Evolutionary conservation across 2,888 invertebrate genomes (phyloP).

Genomic region (Abrostola triplasia): DNA sequence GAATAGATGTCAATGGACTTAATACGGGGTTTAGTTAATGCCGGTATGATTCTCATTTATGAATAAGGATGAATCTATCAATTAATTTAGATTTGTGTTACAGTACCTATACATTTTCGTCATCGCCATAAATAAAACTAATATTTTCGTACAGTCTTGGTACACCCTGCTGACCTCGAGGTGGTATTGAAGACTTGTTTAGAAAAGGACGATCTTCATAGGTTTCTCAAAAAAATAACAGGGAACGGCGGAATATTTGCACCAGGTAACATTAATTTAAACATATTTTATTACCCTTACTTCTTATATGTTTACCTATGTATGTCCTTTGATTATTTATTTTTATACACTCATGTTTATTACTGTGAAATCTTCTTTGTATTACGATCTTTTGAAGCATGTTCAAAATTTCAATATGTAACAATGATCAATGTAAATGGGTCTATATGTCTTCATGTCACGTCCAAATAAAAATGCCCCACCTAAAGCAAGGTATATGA

Average conservation of each 20-base stretch:
- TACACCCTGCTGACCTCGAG: conserved; percentile 76
- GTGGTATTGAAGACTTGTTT: conserved; percentile 76
- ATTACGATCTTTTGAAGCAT: conserved; percentile 15
- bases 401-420: conserved; percentile 23
- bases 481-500: conserved; percentile 34
- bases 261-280: conserved; percentile 63
- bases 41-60: not conserved
- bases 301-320: not conserved
- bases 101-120: not conserved
- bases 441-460: conserved; percentile 47
- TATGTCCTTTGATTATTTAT: not conserved
- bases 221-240: conserved; percentile 69
- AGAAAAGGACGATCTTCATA: conserved; percentile 79
- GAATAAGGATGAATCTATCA: not conserved
- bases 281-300: not conserved
- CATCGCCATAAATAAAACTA: not conserved
- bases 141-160: conserved; percentile 63
- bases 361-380: conserved; percentile 28
- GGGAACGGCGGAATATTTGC: conserved; percentile 78
- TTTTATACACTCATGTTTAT: conserved; percentile 8
- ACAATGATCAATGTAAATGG: conserved; percentile 32
- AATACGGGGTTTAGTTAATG: no score
- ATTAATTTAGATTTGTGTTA: not conserved
- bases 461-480: conserved; percentile 27
- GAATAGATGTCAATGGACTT: no score